A percentile compares a stretch with the other conserved stretches of the same genome.
Conservation (phyloP, 2,797 vertebrate species). For the Dallia pectoralis region DNA sequence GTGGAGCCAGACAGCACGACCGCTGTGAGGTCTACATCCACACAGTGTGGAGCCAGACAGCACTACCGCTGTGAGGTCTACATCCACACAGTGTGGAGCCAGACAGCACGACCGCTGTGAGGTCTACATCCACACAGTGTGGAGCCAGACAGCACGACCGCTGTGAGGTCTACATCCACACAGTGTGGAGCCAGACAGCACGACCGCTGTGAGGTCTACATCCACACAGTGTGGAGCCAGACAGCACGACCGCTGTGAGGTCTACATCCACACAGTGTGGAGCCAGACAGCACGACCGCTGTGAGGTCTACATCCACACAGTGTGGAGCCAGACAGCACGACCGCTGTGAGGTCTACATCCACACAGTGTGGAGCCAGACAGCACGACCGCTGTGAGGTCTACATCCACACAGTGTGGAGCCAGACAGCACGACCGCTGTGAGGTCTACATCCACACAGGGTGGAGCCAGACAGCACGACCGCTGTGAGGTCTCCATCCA, state of each 20-base stretch:
- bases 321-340: constrained; percentile 38
- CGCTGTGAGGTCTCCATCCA: not conserved
- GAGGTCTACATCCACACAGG: too few relatives aligned
- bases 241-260: constrained; percentile 28
- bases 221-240: too few relatives aligned
- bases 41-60: too few relatives aligned
- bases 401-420: too few relatives aligned
- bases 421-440: constrained; percentile 31
- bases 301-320: too few relatives aligned
- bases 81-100: too few relatives aligned
- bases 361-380: too few relatives aligned
- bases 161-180: too few relatives aligned
- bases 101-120: constrained; percentile 30
- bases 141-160: constrained; percentile 35
- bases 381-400: constrained; percentile 23
- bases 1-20: constrained; percentile 38
- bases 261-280: too few relatives aligned
- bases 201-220: constrained; percentile 12
- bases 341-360: not conserved
- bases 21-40: not conserved
- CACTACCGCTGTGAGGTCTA: constrained; percentile 16
- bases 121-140: too few relatives aligned
- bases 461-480: constrained; percentile 38
- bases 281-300: constrained; percentile 33
- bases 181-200: constrained; percentile 34